Base-by-base conservation (phyloP, 2,113 vertebrate species). In the Rhizomys pruinosus region DNA sequence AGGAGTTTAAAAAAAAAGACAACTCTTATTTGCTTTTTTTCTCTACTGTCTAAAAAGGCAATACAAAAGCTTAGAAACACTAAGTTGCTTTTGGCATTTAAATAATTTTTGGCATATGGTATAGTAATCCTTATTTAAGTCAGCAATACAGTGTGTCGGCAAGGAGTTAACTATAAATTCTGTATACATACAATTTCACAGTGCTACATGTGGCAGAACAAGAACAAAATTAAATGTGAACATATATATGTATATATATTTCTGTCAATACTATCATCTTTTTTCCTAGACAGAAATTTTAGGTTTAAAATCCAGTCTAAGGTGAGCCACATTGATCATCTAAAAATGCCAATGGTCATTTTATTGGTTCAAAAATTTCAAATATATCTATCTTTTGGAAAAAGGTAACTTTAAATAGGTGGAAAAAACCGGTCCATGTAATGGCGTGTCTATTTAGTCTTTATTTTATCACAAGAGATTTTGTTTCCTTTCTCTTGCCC, bases 401-500 rank as follows among this genome's bases (percentile, higher is more conserved):
- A 55, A 69, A 69, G 84, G 52, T 44, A 95, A 87, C 76, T 88
- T 71, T 68, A 84, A 77, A 81, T 87, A 77, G 25, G 44, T 94
- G 42, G 16, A 76, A 94, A 95, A 90, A 87, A 96, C n/a, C n/a
- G 16, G 32, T 55, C 92, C 44, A 59, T 0, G 4, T 63, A 89
- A 92, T 63, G 32, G 32, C 87, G 59, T 95, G 95, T 88, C 9
- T 93, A 96, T 97, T 97, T 97, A 94, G 92, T 90, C 16, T 11
- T 81, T 93, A 73, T 95, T 95, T 97, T 87, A 89, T 95, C 96
- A 96, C 87, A 95, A 89, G 94, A 93, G 94, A 94, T 95, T 97
- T 93, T 95, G 82, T 96, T 98, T 98, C 61, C 94, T 97, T 98
- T 97, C 3, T 55, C 97, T 96, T 97, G 91, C 96, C 96, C 84